phyloP scores from a whole-genome alignment of 2,888 invertebrate genomes.

The Piscicola geometra region DNA sequence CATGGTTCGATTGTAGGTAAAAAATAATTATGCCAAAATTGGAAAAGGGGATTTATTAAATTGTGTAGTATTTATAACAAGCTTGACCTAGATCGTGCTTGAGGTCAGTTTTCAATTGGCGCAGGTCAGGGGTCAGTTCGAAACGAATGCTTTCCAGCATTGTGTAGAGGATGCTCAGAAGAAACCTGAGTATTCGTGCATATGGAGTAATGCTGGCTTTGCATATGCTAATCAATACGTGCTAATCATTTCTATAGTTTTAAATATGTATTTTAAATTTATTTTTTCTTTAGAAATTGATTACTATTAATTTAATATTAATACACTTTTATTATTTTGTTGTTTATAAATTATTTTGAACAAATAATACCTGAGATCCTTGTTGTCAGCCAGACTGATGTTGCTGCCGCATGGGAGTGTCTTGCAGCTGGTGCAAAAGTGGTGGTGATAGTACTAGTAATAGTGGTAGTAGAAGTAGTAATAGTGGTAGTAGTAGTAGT shows the following conservation, averaged over 20 bases:
- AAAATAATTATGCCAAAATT: too few relatives aligned
- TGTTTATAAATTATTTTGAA: not conserved
- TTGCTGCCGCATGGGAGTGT: not conserved
- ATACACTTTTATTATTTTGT: not conserved
- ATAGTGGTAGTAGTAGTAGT: too few relatives aligned
- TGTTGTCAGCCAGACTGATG: not conserved
- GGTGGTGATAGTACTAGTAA: too few relatives aligned
- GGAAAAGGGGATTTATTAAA: too few relatives aligned
- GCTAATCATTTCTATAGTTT: not conserved
- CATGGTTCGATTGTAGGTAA: too few relatives aligned
- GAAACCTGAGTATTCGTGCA: constrained; percentile 60
- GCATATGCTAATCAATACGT: too few relatives aligned
- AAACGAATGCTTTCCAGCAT: constrained; percentile 80
- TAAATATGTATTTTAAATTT: not conserved
- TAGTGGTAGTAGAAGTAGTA: too few relatives aligned
- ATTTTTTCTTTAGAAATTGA: not conserved
- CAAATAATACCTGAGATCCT: not conserved
- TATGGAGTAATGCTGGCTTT: too few relatives aligned
- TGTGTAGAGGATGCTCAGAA: constrained; percentile 85
- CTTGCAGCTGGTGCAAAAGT: not conserved
- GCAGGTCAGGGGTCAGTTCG: constrained; percentile 47
- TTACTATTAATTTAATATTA: not conserved
- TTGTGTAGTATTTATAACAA: too few relatives aligned
- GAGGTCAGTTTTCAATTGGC: constrained; percentile 59
- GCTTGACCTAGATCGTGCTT: constrained; percentile 61